These are phyloP conservation scores for Cephus spinipes DNA, from an alignment of 2,888 invertebrate species.

Conservation along the genomic window DNA sequence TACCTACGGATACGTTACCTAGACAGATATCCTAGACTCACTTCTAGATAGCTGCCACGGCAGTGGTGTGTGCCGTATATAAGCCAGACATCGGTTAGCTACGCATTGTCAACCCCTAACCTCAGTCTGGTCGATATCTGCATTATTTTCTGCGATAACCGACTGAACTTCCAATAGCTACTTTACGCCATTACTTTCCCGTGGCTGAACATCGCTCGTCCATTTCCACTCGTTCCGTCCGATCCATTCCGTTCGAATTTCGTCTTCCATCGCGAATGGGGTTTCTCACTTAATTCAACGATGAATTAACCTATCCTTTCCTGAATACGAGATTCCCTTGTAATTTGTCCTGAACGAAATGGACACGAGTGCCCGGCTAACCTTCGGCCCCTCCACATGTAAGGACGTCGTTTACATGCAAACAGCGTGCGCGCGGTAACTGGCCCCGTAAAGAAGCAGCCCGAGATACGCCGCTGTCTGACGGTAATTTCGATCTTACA, in stretches of 20 bases:
- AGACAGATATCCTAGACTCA: background rate
- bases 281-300: conserved; percentile 19
- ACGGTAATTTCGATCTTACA: conserved; percentile 51
- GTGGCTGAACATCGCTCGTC: background rate
- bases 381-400: conserved; percentile 36
- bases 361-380: conserved; percentile 39
- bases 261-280: background rate
- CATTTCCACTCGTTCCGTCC: background rate
- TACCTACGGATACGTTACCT: conserved; percentile 7
- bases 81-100: background rate
- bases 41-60: background rate
- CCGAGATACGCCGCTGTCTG: conserved; percentile 45
- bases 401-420: conserved; percentile 56
- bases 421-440: conserved; percentile 45
- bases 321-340: conserved; percentile 14
- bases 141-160: background rate
- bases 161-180: background rate
- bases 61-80: background rate
- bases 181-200: background rate
- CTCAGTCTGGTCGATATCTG: background rate
- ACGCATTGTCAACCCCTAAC: background rate
- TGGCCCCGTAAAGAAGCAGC: conserved; percentile 51
- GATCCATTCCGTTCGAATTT: background rate
- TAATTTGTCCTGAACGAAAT: conserved; percentile 43
- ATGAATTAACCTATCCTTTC: conserved; percentile 22